Base-by-base conservation (phyloP, 1,140 invertebrate species). In the Calephelis nemesis region DNA sequence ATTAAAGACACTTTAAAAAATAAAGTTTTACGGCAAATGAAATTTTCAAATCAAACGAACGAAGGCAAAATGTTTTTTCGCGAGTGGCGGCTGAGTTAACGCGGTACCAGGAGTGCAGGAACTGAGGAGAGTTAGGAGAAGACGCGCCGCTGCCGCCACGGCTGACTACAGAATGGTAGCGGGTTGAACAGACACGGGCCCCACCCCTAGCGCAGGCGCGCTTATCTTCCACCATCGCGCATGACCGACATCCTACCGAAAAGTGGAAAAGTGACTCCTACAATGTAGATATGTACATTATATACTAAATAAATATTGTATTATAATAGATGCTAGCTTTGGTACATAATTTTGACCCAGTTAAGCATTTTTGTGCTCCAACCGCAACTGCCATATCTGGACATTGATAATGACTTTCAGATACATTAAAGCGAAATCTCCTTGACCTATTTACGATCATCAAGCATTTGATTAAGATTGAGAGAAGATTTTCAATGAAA, bases 191-290 rank as follows among this genome's bases (percentile, higher is more conserved):
- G 79, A 71, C 66, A 50, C 76, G 76, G 87, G 88, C 87, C 85
- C 88, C 88, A 89, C 88, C 88, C 88, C 86, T 87, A 77, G 82
- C 88, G 88, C 87, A 85, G 15, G 86, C 88, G 87, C 81, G 68
- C 66, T 82, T 49, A 63, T 40, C 74, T 12, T 15, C 71, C 69
- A 62, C 75, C 76, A 84, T 45, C 68, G 87, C 88, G 87, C 88
- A 89, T 87, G 88, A 85, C 83, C 85, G 82, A 91, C 87, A 88
- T 89, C 87, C 87, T 88, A 88, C 88, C 83, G 76, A 85, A 89
- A 89, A 88, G 79, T 91, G 80, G 85, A 89, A 89, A 89, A 91
- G 88, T 84, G 88, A 91, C 88, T 91, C 88, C 88, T 91, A 85
- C 87, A 84, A 83, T 77, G 80, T 86, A 90, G 84, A 87, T 88